Evolutionary conservation across 2,888 invertebrate species (phyloP).

Genomic region (Netelia virgata): DNA sequence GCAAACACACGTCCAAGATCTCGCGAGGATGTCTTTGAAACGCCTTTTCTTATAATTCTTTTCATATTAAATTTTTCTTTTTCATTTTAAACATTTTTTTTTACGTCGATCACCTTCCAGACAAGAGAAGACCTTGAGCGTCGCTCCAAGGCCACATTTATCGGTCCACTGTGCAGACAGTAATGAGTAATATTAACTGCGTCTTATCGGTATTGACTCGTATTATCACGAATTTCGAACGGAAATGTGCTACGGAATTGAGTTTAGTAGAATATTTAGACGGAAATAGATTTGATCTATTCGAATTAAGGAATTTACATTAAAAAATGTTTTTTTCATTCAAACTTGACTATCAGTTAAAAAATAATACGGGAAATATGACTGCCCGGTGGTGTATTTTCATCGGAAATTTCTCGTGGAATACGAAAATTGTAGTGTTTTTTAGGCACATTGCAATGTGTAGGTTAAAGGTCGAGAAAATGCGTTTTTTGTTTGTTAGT

Average conservation of each 20-base stretch:
- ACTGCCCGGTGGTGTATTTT: no score
- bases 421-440: no score
- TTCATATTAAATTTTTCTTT: conserved; percentile 16
- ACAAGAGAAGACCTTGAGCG: conserved; percentile 39
- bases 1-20: conserved; percentile 34
- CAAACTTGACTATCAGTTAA: no score
- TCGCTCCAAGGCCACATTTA: conserved; percentile 29
- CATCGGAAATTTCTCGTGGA: no score
- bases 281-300: no score
- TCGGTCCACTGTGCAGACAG: conserved; percentile 20
- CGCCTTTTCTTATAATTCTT: neutral
- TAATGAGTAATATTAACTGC: neutral
- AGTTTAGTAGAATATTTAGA: no score
- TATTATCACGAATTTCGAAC: conserved; percentile 6
- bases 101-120: conserved; percentile 52
- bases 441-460: neutral
- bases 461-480: no score
- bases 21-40: conserved; percentile 6
- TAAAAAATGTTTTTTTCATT: no score
- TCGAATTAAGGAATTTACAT: no score
- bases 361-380: no score
- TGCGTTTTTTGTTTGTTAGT: no score
- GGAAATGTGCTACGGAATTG: neutral
- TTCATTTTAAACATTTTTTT: neutral
- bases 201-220: conserved; percentile 8